Evolutionary conservation across 35 echinoderm and acorn worm genomes (phyloP), one percentile per base, ranked within the genome.

Genomic region (Apostichopus japonicus): DNA sequence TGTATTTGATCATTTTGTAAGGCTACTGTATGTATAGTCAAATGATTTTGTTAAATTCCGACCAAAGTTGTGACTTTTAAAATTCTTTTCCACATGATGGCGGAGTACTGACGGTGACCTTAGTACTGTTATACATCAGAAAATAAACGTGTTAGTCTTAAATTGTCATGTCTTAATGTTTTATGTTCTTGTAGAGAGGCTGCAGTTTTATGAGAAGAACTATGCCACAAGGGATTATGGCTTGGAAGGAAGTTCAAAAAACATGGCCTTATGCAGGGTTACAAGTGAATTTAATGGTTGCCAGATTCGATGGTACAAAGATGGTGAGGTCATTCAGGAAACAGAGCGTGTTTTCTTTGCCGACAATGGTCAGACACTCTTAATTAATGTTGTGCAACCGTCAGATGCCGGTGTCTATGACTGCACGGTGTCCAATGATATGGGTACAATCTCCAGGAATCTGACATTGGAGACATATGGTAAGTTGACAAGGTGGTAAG

Each of bases 171-270:
- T 44, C 33, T 44, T 44, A 61, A 61, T 59, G 57, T 59, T 59
- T 9, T 13, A 9, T 27, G 14, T 88, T 22, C 44, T 27, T 5
- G 17, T 51, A 33, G 55, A 6, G 51, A 63, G 5, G n/a, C 62
- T 25, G 4, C 1, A 52, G 61, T 89, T 89, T 52, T 65, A 89
- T n/a, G 86, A 89, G 33, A 17, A 22, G 23, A 22, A 44, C 24
- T 89, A 89, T 33, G 86, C 86, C 1, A 72, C 59, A 15, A 73
- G 19, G 51, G 86, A 89, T 53, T 89, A 62, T 89, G 86, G 54
- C 8, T 5, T 14, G 53, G 16, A 62, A 16, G 86, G 61, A 6
- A 0, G 6, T 8, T 5, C 6, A 14, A 89, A 89, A 10, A 24
- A 89, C 23, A 67, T 89, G 0, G 4, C 62, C 13, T 73, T 89